Evolutionary conservation across 1,140 invertebrate species (phyloP).

Genomic region (Trachelipus rathkii): DNA sequence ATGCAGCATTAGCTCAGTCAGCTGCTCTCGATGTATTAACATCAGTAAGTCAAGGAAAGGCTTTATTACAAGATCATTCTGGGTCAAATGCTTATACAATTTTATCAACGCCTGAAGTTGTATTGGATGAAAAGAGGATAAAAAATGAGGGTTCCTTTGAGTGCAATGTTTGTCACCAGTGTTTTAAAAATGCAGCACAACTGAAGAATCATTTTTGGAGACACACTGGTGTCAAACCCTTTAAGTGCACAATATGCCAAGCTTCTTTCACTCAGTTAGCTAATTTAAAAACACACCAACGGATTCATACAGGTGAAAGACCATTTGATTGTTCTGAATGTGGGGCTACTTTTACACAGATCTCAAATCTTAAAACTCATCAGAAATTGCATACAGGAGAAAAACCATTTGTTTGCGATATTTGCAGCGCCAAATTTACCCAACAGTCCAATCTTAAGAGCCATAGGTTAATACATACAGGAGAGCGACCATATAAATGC

Average conservation of each 20-base stretch:
- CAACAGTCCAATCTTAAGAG: slow-evolving; percentile 44
- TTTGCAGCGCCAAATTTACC: slow-evolving; percentile 56
- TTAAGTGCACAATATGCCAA: slow-evolving; percentile 48
- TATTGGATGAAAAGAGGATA: background rate
- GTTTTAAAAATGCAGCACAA: slow-evolving; percentile 46
- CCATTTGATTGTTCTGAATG: slow-evolving; percentile 43
- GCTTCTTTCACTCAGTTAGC: slow-evolving; percentile 49
- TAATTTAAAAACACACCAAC: slow-evolving; percentile 45
- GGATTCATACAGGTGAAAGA: slow-evolving; percentile 44
- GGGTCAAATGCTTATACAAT: background rate
- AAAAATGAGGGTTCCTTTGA: slow-evolving; percentile 27
- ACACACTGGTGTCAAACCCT: slow-evolving; percentile 47
- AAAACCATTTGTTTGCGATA: slow-evolving; percentile 57
- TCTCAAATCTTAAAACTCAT: slow-evolving; percentile 45
- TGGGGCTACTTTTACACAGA: slow-evolving; percentile 41
- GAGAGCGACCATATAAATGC: slow-evolving; percentile 53
- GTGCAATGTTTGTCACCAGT: slow-evolving; percentile 40
- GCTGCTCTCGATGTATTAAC: background rate
- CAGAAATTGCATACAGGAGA: slow-evolving; percentile 48
- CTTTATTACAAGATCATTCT: background rate
- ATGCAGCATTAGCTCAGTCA: background rate
- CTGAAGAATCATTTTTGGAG: slow-evolving; percentile 47
- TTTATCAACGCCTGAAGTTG: background rate
- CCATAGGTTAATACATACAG: slow-evolving; percentile 44
- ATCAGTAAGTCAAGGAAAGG: background rate